Base-by-base conservation (phyloP, 1,140 invertebrate species). In the Idris sp. region DNA sequence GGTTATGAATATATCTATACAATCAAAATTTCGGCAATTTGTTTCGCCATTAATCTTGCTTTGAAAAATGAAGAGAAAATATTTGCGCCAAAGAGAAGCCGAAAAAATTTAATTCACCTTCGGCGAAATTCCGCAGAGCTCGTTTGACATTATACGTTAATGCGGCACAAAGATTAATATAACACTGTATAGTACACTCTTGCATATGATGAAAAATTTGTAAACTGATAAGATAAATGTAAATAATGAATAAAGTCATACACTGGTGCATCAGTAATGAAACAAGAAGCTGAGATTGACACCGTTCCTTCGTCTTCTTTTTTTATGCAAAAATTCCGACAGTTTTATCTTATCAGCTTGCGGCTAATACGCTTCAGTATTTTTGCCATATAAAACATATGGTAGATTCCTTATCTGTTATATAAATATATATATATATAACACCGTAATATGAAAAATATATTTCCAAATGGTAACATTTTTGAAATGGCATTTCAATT, bases 171-270 rank as follows among this genome's bases (percentile, higher is more conserved):
- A 68, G 53, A 59, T 68, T 68, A 51, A 68, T 51, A 51, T 38
- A 16, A 10, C 56, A 58, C 36, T 43, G 18, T 30, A n/a, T n/a
- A n/a, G n/a, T 31, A 65, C 22, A 14, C 19, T n/a, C 10, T 25
- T 51, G 43, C 33, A 19, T 40, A 43, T 35, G 26, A 35, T 44
- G 40, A 58, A 48, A 56, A 59, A 46, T 58, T 48, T 26, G 38
- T 51, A 28, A 36, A 11, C 31, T 40, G 64, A 51, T 68, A 68
- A 68, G 64, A 68, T 68, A 68, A 68, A 49, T 36, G 28, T 64
- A 56, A 48, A 58, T 49, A 41, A 41, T 43, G 44, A 58, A 51
- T 13, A 43, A 59, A 58, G 26, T 58, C n/a, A n/a, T 49, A 19
- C 25, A 49, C 62, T 41, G 41, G 33, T 67, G 41, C 62, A 48